phyloP scores from a whole-genome alignment of 2,113 vertebrate species.

The Salvelinus sp. region DNA sequence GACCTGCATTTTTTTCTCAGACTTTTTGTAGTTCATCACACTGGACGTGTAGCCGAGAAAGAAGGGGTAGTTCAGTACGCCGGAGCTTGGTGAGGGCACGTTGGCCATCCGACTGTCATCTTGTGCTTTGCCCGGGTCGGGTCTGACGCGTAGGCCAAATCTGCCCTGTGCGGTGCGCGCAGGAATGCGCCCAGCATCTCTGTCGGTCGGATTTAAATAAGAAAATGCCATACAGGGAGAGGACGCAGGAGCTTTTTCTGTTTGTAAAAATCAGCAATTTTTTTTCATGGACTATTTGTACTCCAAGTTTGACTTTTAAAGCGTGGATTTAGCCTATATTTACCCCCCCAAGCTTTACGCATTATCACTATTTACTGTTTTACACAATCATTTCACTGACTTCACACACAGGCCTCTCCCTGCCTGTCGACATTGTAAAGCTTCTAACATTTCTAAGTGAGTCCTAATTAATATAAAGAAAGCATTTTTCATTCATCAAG shows the following conservation, averaged over 20 bases:
- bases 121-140: constrained; percentile 12
- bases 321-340: too few species aligned
- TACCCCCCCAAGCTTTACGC: not conserved
- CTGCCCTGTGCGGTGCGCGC: constrained; percentile 1
- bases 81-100: not conserved
- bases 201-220: constrained; percentile 24
- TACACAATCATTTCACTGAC: too few species aligned
- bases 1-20: constrained; percentile 63
- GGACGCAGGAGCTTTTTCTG: not conserved
- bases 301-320: too few species aligned
- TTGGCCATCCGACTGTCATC: not conserved
- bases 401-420: too few species aligned
- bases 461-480: constrained; percentile 23
- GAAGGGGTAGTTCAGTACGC: constrained; percentile 6
- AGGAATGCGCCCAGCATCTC: constrained; percentile 5
- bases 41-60: constrained; percentile 9
- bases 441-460: too few species aligned
- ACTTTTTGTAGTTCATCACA: constrained; percentile 12
- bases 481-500: too few species aligned
- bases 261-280: not conserved
- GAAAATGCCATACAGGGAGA: not conserved
- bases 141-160: constrained; percentile 39
- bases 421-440: constrained; percentile 56
- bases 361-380: not conserved
- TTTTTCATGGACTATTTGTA: not conserved